Evolutionary conservation across 2,113 vertebrate genomes (phyloP), one percentile per base, ranked within the genome.

Genomic region (Natator depressus): DNA sequence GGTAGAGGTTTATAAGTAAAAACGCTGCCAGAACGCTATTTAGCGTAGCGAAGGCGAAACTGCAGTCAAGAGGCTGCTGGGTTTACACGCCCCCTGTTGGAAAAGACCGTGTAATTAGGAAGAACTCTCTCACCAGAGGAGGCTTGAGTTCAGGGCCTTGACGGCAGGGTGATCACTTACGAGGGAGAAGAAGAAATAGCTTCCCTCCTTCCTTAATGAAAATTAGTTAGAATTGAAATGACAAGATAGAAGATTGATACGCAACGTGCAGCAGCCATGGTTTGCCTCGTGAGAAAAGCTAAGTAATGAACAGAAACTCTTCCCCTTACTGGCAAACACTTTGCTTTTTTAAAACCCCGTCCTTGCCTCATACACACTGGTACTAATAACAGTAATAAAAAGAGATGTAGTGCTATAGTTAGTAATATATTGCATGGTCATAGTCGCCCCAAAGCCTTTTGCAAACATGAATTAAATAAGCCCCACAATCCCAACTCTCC

Each of bases 61-160:
- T 65, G 91, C 87, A 93, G 86, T 51, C 53, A 80, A 82, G 79
- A 31, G 50, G 84, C 87, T 50, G 19, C 42, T 49, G 82, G 85
- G 88, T 80, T 96, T 90, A 87, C 96, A 83, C 87, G 87, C 87
- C 85, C 95, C 93, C 84, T 89, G 51, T 93, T 89, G 94, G 92
- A 92, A 93, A 84, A 12, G 31, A 69, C 27, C 27, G 5, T 14
- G 47, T 47, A 5, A 51, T 83, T 92, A 91, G 85, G 65, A 8
- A 80, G 88, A 25, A 65, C 10, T 55, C 50, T 5, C 29, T 65
- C 5, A 25, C 79, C 79, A 19, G 51, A 51, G 42, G 78, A 38
- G 46, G 80, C 49, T 31, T 75, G 72, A 92, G 84, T 72, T 80
- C 91, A 80, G 82, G 82, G 81, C 87, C 20, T 69, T 69, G 81